phyloP scores from a whole-genome alignment of 2,113 vertebrate species.

The Anoura caudifer region DNA sequence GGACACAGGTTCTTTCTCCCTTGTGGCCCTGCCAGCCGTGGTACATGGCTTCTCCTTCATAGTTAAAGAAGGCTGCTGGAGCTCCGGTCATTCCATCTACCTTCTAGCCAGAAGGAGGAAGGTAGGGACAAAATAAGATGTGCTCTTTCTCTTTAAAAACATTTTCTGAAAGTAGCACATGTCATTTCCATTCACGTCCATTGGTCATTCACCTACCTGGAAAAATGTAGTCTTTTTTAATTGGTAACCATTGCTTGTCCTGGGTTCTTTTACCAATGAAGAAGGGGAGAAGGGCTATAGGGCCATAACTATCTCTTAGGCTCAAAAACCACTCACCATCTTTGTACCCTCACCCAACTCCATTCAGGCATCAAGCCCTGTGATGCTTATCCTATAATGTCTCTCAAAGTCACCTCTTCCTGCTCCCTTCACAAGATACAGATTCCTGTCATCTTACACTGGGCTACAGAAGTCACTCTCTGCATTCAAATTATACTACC shows the following conservation, averaged over 20 bases:
- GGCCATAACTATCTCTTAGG: background rate
- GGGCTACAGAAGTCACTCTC: background rate
- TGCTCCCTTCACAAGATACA: background rate
- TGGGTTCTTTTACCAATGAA: background rate
- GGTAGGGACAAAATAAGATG: background rate
- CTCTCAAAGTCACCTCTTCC: background rate
- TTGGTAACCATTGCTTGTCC: background rate
- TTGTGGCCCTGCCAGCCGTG: background rate
- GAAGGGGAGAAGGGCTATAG: background rate
- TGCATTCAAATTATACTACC: background rate
- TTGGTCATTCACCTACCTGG: background rate
- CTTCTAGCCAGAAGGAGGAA: background rate
- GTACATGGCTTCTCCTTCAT: background rate
- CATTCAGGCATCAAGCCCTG: background rate
- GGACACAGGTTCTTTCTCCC: background rate
- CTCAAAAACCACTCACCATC: background rate
- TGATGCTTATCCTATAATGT: background rate
- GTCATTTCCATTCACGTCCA: background rate
- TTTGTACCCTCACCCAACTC: rapidly evolving
- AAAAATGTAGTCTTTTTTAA: background rate
- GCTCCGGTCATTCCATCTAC: background rate
- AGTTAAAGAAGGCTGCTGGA: background rate
- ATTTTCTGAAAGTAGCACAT: background rate
- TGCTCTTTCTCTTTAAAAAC: background rate
- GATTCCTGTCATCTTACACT: background rate